phyloP scores from a whole-genome alignment of 2,797 vertebrate species.

The Apodemus agrarius region DNA sequence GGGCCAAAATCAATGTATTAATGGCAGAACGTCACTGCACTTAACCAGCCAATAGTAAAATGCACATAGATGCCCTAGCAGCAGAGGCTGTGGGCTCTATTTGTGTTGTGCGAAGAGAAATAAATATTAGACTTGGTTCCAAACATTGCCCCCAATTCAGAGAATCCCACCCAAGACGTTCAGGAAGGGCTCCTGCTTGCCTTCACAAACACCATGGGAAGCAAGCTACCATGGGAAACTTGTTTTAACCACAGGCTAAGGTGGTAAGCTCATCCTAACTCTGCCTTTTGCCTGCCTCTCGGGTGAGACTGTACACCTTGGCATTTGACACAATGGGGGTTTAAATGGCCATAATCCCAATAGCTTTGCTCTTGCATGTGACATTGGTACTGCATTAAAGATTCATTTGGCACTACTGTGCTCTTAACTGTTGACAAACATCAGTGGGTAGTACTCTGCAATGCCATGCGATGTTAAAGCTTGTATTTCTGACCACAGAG shows the following conservation, averaged over 20 bases:
- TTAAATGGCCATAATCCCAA: slow-evolving; percentile 51
- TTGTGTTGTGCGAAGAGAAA: slow-evolving; percentile 47
- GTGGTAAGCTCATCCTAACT: slow-evolving; percentile 4
- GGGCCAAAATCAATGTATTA: slow-evolving; percentile 81
- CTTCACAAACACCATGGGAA: background rate
- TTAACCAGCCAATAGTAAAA: slow-evolving; percentile 78
- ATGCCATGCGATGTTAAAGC: background rate
- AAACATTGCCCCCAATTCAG: slow-evolving; percentile 41
- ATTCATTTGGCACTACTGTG: slow-evolving; percentile 36
- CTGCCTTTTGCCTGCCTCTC: background rate
- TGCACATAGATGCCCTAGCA: slow-evolving; percentile 59
- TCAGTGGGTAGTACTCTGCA: background rate
- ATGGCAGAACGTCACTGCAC: slow-evolving; percentile 69
- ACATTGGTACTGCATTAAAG: slow-evolving; percentile 59
- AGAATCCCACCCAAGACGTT: background rate
- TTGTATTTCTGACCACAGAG: background rate
- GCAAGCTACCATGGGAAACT: background rate
- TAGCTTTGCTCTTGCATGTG: slow-evolving; percentile 45
- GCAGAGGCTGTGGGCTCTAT: slow-evolving; percentile 43
- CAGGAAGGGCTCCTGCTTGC: background rate
- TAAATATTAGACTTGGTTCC: slow-evolving; percentile 42
- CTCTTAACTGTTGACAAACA: background rate
- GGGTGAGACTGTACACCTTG: slow-evolving; percentile 46
- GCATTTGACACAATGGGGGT: slow-evolving; percentile 30
- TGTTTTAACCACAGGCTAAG: background rate